Evolutionary conservation across 2,888 invertebrate species (phyloP), one percentile per base, ranked within the genome.

Genomic region (Amphimallon solstitiale): DNA sequence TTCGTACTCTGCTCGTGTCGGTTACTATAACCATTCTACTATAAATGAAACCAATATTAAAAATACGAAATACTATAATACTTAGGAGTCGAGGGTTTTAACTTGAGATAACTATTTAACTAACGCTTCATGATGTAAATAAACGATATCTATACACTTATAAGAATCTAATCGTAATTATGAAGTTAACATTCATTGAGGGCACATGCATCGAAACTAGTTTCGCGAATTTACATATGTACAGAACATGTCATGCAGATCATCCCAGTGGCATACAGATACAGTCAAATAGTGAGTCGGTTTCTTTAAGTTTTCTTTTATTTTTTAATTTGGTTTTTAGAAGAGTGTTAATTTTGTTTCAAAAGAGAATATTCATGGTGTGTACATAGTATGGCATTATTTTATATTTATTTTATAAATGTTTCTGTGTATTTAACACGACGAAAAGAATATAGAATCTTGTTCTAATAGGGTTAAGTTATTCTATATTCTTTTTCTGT

Each of bases 271-370:
- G 29, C 14, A 65, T 63, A 65, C 69, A 69, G 65, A 68, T 66
- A 73, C 74, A 74, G 75, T 77, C 75, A 73, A 76, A 78, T 77
- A 77, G 78, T 78, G 77, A 78, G 78, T 78, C 75, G 68, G 68
- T 73, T 74, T 75, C 63, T 65, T n/a, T 67, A 65, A 17, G 46
- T 69, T 69, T 72, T 59, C 35, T 54, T 60, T 70, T 64, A 61
- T 68, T 70, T n/a, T 67, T 73, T 71, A 68, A 71, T 72, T 73
- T 69, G 68, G 52, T 70, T 67, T 66, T 74, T 67, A 68, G 66
- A 69, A 63, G 59, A 68, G 37, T 52, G 38, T 35, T 65, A 46
- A 10, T 49, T 62, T 62, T 66, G 23, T 62, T 51, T 51, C 37
- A 43, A 56, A 49, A 56, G 19, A 54, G 48, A 51, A 35, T 61